A percentile compares a stretch with the other conserved stretches of the same genome.
These are phyloP conservation scores for Cerastis rubricosa DNA, from an alignment of 2,888 invertebrate genomes.

Conservation along the genomic window DNA sequence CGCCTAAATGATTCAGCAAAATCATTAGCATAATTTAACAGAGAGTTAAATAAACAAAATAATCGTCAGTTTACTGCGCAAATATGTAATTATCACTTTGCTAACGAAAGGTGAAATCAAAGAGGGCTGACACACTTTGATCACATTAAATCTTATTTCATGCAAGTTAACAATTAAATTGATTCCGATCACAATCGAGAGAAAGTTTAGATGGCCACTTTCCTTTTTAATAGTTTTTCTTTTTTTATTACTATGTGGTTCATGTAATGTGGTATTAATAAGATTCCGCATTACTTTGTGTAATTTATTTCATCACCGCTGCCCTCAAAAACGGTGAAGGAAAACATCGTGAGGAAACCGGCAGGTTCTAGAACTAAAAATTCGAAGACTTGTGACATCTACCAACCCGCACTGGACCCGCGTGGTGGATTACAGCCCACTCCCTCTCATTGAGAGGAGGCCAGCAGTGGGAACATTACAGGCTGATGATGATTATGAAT, in stretches of 20 bases:
- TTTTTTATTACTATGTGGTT: slow-evolving; percentile 45
- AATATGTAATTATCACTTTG: slow-evolving; percentile 39
- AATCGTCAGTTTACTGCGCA: slow-evolving; percentile 18
- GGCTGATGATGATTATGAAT: too few relatives aligned
- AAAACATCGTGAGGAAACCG: too few relatives aligned
- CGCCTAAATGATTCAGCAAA: slow-evolving; percentile 22
- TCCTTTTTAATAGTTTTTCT: slow-evolving; percentile 54
- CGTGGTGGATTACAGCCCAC: too few relatives aligned
- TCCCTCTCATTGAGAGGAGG: too few relatives aligned
- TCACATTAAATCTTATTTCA: slow-evolving; percentile 62
- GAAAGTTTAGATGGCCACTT: slow-evolving; percentile 60
- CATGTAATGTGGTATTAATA: slow-evolving; percentile 26
- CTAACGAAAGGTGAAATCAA: slow-evolving; percentile 50
- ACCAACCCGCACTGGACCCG: too few relatives aligned
- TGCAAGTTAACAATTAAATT: slow-evolving; percentile 65
- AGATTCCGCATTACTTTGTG: too few relatives aligned
- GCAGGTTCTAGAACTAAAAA: too few relatives aligned
- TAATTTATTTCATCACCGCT: too few relatives aligned
- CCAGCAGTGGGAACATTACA: too few relatives aligned
- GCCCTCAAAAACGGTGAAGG: too few relatives aligned
- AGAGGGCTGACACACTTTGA: slow-evolving; percentile 40
- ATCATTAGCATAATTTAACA: slow-evolving; percentile 15
- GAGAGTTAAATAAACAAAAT: slow-evolving; percentile 47
- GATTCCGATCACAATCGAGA: slow-evolving; percentile 61
- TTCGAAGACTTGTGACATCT: too few relatives aligned